These are phyloP conservation scores for Agapornis canus DNA, from an alignment of 2,797 vertebrate genomes.

Conservation along the genomic window DNA sequence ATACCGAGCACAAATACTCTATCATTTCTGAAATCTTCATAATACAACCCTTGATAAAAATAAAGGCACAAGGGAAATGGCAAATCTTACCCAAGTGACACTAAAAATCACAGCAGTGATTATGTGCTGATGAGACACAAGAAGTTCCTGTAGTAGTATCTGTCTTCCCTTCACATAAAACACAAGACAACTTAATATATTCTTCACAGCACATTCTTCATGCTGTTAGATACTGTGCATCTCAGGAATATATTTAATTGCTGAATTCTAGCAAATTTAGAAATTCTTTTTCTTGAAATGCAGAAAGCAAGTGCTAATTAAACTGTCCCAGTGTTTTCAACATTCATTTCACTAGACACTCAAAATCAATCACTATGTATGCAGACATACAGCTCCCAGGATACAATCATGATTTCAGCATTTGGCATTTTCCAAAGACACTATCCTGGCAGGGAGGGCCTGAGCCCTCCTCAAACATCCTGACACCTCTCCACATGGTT, in stretches of 20 bases:
- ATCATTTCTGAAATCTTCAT: neutral
- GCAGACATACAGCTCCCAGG: neutral
- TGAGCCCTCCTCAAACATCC: neutral
- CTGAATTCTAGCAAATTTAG: neutral
- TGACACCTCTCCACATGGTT: neutral
- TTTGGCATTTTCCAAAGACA: neutral
- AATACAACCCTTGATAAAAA: neutral
- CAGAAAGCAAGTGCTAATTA: neutral
- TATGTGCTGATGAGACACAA: neutral
- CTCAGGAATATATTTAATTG: neutral
- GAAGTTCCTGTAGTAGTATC: neutral
- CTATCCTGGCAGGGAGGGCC: accelerated
- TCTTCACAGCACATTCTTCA: neutral
- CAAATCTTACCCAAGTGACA: neutral
- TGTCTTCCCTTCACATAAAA: neutral
- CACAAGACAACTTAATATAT: neutral
- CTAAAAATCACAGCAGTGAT: neutral
- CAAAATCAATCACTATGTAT: neutral
- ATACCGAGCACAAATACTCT: neutral
- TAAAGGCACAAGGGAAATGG: neutral
- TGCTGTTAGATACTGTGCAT: neutral
- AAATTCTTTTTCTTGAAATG: neutral
- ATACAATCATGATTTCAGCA: neutral
- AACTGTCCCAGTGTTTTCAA: neutral
- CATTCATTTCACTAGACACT: neutral